Conservation (phyloP, 2,113 vertebrate genomes). For the Melanerpes aurifrons region DNA sequence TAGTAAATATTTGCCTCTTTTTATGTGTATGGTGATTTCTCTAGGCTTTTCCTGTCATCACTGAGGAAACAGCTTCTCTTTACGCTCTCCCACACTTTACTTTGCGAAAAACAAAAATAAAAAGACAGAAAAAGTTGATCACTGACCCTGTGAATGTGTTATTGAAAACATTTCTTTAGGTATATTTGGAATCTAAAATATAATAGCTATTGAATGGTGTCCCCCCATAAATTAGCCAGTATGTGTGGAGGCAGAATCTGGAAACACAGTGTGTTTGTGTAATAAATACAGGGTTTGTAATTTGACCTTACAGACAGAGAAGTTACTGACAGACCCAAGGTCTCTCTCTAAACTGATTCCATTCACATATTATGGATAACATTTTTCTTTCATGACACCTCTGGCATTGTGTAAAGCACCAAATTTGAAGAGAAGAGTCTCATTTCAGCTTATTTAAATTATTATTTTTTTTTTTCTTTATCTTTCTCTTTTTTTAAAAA, state of each 20-base stretch:
- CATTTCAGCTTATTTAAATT: neutral
- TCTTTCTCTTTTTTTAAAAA: neutral
- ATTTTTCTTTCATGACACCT: neutral
- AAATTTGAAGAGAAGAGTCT: neutral
- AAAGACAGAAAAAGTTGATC: neutral
- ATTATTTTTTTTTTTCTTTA: neutral
- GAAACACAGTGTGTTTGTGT: neutral
- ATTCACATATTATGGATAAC: neutral
- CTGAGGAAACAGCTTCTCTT: neutral
- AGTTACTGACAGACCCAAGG: neutral
- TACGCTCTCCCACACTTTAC: neutral
- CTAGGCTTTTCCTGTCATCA: slow-evolving; percentile 20
- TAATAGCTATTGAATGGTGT: neutral
- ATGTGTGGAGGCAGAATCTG: neutral
- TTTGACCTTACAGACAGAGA: neutral
- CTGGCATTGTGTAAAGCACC: neutral
- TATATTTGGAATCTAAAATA: neutral
- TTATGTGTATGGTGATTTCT: neutral
- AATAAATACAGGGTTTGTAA: neutral
- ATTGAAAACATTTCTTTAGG: neutral
- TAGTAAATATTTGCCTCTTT: slow-evolving; percentile 25
- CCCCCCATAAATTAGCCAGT: neutral
- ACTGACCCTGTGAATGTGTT: neutral
- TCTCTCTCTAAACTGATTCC: neutral
- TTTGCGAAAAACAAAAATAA: neutral